Evolutionary conservation across 2,888 invertebrate species (phyloP), one percentile per base, ranked within the genome.

Genomic region (Hoplodrina ambigua): DNA sequence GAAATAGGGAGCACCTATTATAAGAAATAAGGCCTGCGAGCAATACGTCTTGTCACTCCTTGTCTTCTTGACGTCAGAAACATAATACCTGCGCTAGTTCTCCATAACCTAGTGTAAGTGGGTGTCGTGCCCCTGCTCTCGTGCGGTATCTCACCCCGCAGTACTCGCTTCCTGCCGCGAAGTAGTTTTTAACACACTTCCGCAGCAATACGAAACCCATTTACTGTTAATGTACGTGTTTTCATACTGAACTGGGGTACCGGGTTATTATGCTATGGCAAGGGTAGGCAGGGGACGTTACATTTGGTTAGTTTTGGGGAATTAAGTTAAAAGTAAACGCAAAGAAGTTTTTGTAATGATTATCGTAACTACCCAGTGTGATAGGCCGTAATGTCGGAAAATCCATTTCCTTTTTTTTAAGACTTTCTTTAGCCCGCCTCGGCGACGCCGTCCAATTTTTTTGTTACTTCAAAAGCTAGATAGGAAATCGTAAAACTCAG

Each of bases 111-210:
- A 4, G 4, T 1, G 4, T 17, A 4, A 41, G 46, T 80, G 54
- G 30, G 8, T 46, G 25, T 80, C 55, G 57, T 77, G 11, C 8
- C 4, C 20, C 10, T 8, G n/a, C 5, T 15, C 2, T 0, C 50
- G 20, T 17, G 20, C 30, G 57, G 33, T 1, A n/a, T 13, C 49
- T 44, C 53, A 13, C 33, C 55, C 69, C 41, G 4, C 37, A 33
- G 75, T 66, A 60, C 55, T 66, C 56, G 72, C 77, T 83, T 83
- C 82, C 82, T 82, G 73, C 60, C 62, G 62, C 69, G 57, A 53
- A 83, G 84, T 84, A 83, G 74, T 84, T 83, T 84, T 83, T 83
- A 74, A 83, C 70, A 80, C 77, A 75, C 72, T 83, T 83, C 77
- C 77, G 82, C 25, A 79, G 77, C 57, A 82, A 82, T 82, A 58